These are phyloP conservation scores for Polyommatus iphigenia DNA, from an alignment of 2,888 invertebrate genomes.

Conservation along the genomic window DNA sequence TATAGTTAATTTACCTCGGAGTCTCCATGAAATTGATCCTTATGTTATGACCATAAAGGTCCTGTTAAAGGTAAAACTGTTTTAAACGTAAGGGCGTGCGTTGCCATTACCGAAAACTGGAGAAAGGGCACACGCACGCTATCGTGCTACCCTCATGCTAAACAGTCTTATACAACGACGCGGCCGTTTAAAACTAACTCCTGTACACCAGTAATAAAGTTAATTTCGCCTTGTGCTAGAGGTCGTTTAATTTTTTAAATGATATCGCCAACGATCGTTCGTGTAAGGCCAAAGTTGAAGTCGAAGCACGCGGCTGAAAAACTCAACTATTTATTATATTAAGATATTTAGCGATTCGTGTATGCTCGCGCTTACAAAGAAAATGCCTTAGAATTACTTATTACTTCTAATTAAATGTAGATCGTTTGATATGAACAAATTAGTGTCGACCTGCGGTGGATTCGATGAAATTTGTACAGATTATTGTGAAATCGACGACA, in stretches of 20 bases:
- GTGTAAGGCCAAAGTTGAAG: slow-evolving; percentile 68
- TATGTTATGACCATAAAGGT: neutral
- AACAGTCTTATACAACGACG: slow-evolving; percentile 15
- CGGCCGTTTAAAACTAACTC: slow-evolving; percentile 32
- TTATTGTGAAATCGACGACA: neutral
- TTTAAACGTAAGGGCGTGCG: slow-evolving; percentile 33
- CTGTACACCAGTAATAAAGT: neutral
- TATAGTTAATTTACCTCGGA: neutral
- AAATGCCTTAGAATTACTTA: neutral
- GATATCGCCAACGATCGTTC: slow-evolving; percentile 48
- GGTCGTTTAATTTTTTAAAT: slow-evolving; percentile 50
- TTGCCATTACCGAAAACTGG: slow-evolving; percentile 51
- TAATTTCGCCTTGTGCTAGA: slow-evolving; percentile 26
- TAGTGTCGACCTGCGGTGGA: neutral
- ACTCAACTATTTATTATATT: slow-evolving; percentile 36
- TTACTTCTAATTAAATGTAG: neutral
- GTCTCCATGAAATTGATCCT: neutral
- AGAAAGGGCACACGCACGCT: slow-evolving; percentile 60
- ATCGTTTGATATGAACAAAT: neutral
- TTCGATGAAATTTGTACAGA: neutral
- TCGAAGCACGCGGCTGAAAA: slow-evolving; percentile 47
- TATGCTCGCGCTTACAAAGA: slow-evolving; percentile 8
- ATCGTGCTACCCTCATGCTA: slow-evolving; percentile 45
- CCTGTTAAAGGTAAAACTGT: neutral
- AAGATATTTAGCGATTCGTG: slow-evolving; percentile 21